phyloP scores from a whole-genome alignment of 2,113 vertebrate species.

The Etheostoma spectabile region DNA sequence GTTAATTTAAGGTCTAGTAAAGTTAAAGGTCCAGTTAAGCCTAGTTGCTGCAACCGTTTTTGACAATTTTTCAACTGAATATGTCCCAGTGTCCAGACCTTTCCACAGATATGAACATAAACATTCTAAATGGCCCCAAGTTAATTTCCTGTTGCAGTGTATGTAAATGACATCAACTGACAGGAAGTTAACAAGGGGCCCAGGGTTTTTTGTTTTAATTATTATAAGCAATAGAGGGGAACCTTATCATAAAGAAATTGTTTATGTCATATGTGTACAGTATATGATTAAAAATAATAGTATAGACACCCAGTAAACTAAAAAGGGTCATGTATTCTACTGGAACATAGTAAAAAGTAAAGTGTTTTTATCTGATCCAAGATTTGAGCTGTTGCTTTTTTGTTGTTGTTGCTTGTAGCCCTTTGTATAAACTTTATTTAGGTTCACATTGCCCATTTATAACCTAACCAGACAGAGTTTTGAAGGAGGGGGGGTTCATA shows the following conservation, averaged over 20 bases:
- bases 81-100: not conserved
- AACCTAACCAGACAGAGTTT: not conserved
- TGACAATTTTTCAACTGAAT: not conserved
- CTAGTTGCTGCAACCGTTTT: too few species aligned
- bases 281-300: too few species aligned
- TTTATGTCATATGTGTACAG: too few species aligned
- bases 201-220: too few species aligned
- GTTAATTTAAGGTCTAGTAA: not conserved
- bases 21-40: too few species aligned
- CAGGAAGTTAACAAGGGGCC: too few species aligned
- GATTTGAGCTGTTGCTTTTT: not conserved
- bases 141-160: too few species aligned
- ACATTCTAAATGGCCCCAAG: too few species aligned
- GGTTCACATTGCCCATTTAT: not conserved
- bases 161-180: too few species aligned
- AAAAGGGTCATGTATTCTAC: not conserved
- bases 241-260: too few species aligned
- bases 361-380: not conserved
- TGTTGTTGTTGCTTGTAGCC: not conserved
- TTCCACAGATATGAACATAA: too few species aligned
- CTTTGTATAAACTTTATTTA: not conserved
- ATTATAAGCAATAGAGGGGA: too few species aligned
- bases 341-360: not conserved
- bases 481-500: not conserved
- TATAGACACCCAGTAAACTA: not conserved